These are phyloP conservation scores for Motacilla alba DNA, from an alignment of 2,113 vertebrate species.

Conservation along the genomic window DNA sequence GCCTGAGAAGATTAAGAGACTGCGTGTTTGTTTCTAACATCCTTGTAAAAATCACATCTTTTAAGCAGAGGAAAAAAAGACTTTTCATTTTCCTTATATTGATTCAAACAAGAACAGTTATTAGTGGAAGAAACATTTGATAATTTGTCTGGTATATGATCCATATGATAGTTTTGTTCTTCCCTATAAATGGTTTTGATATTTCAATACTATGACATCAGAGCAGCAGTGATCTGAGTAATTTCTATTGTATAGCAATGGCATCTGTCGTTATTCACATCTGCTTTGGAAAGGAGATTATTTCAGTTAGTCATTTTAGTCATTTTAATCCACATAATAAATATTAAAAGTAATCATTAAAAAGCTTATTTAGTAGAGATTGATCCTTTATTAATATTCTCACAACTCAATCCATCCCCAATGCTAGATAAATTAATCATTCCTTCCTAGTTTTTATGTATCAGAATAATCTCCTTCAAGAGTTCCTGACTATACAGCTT, in stretches of 20 bases:
- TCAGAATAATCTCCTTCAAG: constrained; percentile 9
- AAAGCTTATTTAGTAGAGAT: constrained; percentile 13
- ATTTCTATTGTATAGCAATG: not conserved
- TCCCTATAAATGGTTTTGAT: not conserved
- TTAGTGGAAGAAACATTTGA: not conserved
- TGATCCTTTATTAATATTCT: constrained; percentile 32
- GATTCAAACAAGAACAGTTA: not conserved
- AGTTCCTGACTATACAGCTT: not conserved
- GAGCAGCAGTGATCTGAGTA: not conserved
- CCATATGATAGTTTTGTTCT: not conserved
- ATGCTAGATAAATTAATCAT: not conserved
- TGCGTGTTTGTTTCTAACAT: not conserved
- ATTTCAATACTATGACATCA: not conserved
- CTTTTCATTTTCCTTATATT: not conserved
- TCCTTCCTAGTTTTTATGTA: not conserved
- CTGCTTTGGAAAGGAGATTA: constrained; percentile 17
- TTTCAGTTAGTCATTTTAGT: constrained; percentile 29
- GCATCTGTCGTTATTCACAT: constrained; percentile 1
- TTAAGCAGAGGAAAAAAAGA: not conserved
- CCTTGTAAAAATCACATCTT: not conserved
- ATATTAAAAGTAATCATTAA: constrained; percentile 1
- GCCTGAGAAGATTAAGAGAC: not conserved
- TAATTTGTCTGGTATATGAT: not conserved
- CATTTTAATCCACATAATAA: constrained; percentile 37
- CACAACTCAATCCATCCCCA: not conserved